Evolutionary conservation across 2,113 vertebrate genomes (phyloP).

Genomic region (Accipiter virgatus): DNA sequence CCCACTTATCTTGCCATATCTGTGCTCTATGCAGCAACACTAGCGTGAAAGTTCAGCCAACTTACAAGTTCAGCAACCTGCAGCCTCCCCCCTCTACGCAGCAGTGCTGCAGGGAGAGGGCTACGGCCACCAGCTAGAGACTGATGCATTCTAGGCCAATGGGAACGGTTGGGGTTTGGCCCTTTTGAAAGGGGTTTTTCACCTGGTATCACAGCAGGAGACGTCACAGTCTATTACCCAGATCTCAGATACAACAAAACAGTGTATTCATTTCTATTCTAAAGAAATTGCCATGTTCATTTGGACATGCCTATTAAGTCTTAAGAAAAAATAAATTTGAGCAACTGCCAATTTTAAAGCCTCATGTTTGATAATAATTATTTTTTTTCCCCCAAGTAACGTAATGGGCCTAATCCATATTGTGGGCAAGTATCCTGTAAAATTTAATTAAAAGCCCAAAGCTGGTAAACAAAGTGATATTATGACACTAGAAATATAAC

Average conservation of each 20-base stretch:
- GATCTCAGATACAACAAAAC: not conserved
- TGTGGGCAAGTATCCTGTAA: conserved; percentile 36
- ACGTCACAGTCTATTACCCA: conserved; percentile 13
- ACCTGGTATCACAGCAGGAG: conserved; percentile 37
- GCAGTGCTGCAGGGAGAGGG: not conserved
- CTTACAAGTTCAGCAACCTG: not conserved
- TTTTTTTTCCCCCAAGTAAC: not conserved
- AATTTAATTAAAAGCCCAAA: conserved; percentile 46
- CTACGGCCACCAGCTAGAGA: fast-evolving
- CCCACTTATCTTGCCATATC: not conserved
- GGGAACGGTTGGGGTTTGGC: not conserved
- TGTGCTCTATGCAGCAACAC: no score
- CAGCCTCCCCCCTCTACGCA: fast-evolving
- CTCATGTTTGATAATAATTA: not conserved
- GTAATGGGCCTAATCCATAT: conserved; percentile 36
- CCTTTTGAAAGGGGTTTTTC: not conserved
- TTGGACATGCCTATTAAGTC: conserved; percentile 45
- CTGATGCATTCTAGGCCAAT: fast-evolving
- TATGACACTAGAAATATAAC: not conserved
- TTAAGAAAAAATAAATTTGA: conserved; percentile 42
- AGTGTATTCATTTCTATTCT: not conserved
- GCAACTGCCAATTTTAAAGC: conserved; percentile 45
- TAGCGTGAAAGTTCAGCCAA: not conserved
- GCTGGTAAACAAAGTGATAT: conserved; percentile 6
- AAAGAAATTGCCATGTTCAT: conserved; percentile 3